These are phyloP conservation scores for Strigamia maritima DNA, from an alignment of 2,888 invertebrate genomes.

Conservation along the genomic window DNA sequence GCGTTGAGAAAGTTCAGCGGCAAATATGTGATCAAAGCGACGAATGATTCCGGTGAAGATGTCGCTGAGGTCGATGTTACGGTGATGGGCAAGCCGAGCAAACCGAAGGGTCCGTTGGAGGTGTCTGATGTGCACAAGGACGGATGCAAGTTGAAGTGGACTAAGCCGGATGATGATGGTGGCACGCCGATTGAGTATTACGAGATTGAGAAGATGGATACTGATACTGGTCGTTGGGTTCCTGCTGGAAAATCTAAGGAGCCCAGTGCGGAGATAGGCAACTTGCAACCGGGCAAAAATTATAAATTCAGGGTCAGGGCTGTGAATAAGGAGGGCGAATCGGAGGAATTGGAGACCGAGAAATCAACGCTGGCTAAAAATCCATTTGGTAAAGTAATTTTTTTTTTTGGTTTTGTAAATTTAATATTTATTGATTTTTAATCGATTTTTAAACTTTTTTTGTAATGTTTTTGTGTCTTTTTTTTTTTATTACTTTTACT, in stretches of 20 bases:
- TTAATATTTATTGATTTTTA: no score
- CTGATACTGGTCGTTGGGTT: slow-evolving; percentile 83
- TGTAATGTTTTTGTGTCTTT: neutral
- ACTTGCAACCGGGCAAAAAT: slow-evolving; percentile 85
- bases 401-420: no score
- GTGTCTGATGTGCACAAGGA: slow-evolving; percentile 85
- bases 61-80: slow-evolving; percentile 88
- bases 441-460: neutral
- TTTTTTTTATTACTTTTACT: no score
- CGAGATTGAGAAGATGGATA: slow-evolving; percentile 92
- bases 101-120: slow-evolving; percentile 88
- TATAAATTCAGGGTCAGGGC: slow-evolving; percentile 97
- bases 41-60: slow-evolving; percentile 89
- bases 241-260: slow-evolving; percentile 84
- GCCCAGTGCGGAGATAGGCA: slow-evolving; percentile 62
- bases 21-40: slow-evolving; percentile 83
- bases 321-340: slow-evolving; percentile 93
- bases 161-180: slow-evolving; percentile 90
- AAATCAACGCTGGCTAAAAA: slow-evolving; percentile 92
- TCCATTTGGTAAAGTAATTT: slow-evolving; percentile 74
- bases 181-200: slow-evolving; percentile 91
- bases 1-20: slow-evolving; percentile 85
- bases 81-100: slow-evolving; percentile 77
- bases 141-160: slow-evolving; percentile 86
- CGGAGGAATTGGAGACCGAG: slow-evolving; percentile 85